These are phyloP conservation scores for Tanytarsus gracilentus DNA, from an alignment of 2,888 invertebrate genomes.

Conservation along the genomic window DNA sequence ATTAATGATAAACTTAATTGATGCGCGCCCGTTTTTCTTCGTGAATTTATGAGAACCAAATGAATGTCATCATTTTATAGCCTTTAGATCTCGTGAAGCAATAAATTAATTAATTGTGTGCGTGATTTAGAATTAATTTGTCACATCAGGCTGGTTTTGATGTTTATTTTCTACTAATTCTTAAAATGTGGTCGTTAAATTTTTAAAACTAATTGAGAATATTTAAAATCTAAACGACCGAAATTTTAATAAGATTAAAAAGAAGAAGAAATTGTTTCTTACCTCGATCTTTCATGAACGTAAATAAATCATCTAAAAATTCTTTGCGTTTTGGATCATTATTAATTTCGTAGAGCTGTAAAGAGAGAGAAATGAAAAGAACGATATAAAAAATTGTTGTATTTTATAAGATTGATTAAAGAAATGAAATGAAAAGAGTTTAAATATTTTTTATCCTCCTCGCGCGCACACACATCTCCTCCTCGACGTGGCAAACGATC, in stretches of 20 bases:
- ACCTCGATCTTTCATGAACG: constrained; percentile 29
- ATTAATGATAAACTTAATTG: constrained; percentile 8
- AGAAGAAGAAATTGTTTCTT: too few relatives aligned
- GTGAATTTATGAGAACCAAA: background rate
- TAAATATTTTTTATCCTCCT: constrained; percentile 3
- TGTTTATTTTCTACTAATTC: too few relatives aligned
- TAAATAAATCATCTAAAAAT: constrained; percentile 29
- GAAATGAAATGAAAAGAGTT: constrained; percentile 7
- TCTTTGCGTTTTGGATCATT: constrained; percentile 29
- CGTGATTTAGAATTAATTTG: constrained; percentile 7
- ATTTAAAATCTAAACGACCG: too few relatives aligned
- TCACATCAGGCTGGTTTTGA: background rate
- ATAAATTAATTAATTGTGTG: background rate
- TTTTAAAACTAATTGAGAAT: too few relatives aligned
- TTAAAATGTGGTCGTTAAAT: background rate
- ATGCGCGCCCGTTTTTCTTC: too few relatives aligned
- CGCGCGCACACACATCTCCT: background rate
- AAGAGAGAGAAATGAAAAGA: constrained; percentile 2
- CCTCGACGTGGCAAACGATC: too few relatives aligned
- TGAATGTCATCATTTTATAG: background rate
- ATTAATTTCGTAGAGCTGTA: constrained; percentile 29
- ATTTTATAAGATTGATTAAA: constrained; percentile 15
- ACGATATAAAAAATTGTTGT: constrained; percentile 6
- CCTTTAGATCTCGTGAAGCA: background rate
- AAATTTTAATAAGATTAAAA: too few relatives aligned